A percentile compares a stretch with the other conserved stretches of the same genome.
Conservation (phyloP, 2,888 invertebrate genomes). For the Mesorhabditis spiculigera region DNA sequence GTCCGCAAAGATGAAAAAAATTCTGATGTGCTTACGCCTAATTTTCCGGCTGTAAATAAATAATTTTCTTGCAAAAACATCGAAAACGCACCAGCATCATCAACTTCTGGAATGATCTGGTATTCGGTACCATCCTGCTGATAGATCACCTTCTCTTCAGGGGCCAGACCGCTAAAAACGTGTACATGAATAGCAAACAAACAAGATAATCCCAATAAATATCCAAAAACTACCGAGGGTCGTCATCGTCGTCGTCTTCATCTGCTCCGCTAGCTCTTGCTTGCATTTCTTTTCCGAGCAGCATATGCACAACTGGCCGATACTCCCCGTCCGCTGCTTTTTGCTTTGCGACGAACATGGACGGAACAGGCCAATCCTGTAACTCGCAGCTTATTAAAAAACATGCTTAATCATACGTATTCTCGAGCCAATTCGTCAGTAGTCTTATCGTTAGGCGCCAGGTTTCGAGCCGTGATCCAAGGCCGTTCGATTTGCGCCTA, state of each 20-base stretch:
- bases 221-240: conserved; percentile 1
- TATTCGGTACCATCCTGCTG: no score
- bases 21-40: no score
- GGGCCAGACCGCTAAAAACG: no score
- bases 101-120: no score
- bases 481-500: neutral
- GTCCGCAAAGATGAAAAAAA: no score
- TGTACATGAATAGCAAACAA: no score
- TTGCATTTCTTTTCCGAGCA: neutral
- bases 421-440: conserved; percentile 30
- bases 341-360: conserved; percentile 28
- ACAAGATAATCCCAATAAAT: neutral
- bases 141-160: no score
- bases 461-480: conserved; percentile 14
- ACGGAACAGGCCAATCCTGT: conserved; percentile 31
- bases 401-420: conserved; percentile 12
- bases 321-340: conserved; percentile 21
- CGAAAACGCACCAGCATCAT: no score
- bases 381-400: neutral
- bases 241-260: conserved; percentile 8
- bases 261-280: conserved; percentile 7
- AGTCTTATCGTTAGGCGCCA: conserved; percentile 18
- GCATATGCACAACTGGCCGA: conserved; percentile 12
- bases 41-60: no score
- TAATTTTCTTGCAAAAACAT: no score